These are phyloP conservation scores for Ruditapes philippinarum DNA, from an alignment of 1,140 invertebrate species.

Conservation along the genomic window DNA sequence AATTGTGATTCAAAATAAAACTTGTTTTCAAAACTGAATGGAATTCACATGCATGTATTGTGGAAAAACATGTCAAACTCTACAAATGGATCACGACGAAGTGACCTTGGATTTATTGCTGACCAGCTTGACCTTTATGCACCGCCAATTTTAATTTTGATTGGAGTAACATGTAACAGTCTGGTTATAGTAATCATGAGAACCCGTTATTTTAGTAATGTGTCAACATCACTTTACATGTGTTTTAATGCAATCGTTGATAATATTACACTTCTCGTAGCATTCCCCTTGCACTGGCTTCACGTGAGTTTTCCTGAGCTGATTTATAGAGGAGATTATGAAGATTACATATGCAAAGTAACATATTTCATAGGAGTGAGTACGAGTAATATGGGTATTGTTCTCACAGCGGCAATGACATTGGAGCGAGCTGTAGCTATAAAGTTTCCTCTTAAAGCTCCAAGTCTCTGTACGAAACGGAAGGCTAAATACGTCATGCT, in stretches of 20 bases:
- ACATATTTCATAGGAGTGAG: constrained; percentile 81
- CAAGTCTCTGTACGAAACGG: constrained; percentile 71
- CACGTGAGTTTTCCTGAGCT: constrained; percentile 77
- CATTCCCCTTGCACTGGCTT: constrained; percentile 78
- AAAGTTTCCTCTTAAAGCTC: constrained; percentile 75
- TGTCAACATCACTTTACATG: constrained; percentile 82
- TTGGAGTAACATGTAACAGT: constrained; percentile 76
- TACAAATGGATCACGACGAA: neutral
- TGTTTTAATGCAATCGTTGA: constrained; percentile 74
- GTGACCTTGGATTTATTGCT: constrained; percentile 16
- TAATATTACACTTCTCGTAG: constrained; percentile 74
- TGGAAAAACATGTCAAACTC: neutral
- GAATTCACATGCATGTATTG: neutral
- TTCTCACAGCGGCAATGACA: constrained; percentile 82
- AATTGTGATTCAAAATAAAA: neutral
- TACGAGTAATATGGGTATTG: constrained; percentile 79
- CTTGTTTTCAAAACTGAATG: neutral
- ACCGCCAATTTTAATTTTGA: constrained; percentile 74
- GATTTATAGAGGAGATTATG: constrained; percentile 68
- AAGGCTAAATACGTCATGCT: constrained; percentile 71
- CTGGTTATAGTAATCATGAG: constrained; percentile 80
- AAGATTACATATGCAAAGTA: constrained; percentile 77
- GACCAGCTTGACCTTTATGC: constrained; percentile 74
- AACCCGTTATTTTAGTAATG: constrained; percentile 73
- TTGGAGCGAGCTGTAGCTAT: constrained; percentile 79